These are phyloP conservation scores for Euplexia lucipara DNA, from an alignment of 2,888 invertebrate species.

Conservation along the genomic window DNA sequence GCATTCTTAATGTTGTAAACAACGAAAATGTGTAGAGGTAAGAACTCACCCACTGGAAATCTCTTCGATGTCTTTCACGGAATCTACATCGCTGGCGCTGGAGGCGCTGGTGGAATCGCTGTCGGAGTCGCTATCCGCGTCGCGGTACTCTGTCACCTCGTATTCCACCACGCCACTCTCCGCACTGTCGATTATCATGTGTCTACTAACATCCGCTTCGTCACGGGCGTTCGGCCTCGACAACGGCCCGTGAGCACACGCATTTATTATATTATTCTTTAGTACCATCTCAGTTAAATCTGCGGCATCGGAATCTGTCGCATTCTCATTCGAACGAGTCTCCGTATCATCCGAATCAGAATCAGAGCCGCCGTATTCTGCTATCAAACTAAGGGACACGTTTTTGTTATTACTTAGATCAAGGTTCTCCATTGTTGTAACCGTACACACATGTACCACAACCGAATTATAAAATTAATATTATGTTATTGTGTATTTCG, in stretches of 20 bases:
- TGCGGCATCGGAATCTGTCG: constrained; percentile 83
- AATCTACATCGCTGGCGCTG: constrained; percentile 86
- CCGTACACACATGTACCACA: constrained; percentile 65
- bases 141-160: constrained; percentile 86
- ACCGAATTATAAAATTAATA: constrained; percentile 57
- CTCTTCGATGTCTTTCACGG: constrained; percentile 86
- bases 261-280: constrained; percentile 89
- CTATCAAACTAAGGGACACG: constrained; percentile 87
- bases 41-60: constrained; percentile 82
- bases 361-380: constrained; percentile 86
- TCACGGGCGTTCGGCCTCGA: constrained; percentile 73
- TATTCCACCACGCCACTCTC: constrained; percentile 86
- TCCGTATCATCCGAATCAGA: constrained; percentile 86
- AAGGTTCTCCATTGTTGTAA: constrained; percentile 85
- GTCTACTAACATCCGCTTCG: constrained; percentile 80
- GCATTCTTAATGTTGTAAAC: constrained; percentile 2
- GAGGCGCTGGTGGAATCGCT: constrained; percentile 80
- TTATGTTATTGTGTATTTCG: constrained; percentile 32
- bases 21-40: constrained; percentile 2
- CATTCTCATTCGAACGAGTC: constrained; percentile 75
- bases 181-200: constrained; percentile 87
- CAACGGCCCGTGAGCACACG: constrained; percentile 87
- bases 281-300: constrained; percentile 88
- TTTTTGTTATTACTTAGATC: constrained; percentile 86
- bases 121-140: constrained; percentile 79